Conservation (phyloP, 2,797 vertebrate species). For the Centropyge bicolor region DNA sequence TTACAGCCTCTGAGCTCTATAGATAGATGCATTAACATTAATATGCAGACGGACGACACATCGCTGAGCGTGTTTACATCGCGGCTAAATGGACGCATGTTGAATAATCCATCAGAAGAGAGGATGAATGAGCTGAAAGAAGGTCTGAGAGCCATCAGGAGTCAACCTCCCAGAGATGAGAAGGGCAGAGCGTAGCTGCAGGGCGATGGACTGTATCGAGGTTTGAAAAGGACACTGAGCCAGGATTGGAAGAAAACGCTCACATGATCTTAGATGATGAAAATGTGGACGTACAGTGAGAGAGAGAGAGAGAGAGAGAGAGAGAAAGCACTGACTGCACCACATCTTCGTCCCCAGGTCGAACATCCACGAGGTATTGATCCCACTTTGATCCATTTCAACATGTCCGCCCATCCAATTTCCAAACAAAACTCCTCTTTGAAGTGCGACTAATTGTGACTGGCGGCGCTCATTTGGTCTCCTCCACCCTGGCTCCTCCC, state of each 20-base stretch:
- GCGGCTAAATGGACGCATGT: conserved; percentile 33
- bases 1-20: neutral
- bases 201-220: too few relatives aligned
- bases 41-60: conserved; percentile 20
- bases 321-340: too few relatives aligned
- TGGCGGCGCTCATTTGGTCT: conserved; percentile 58
- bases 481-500: neutral
- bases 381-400: conserved; percentile 70
- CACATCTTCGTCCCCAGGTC: neutral
- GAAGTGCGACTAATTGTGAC: conserved; percentile 74
- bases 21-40: conserved; percentile 47
- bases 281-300: too few relatives aligned
- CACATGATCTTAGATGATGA: too few relatives aligned
- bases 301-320: too few relatives aligned
- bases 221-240: too few relatives aligned
- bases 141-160: neutral
- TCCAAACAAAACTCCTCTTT: conserved; percentile 66
- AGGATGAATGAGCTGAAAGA: neutral
- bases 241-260: too few relatives aligned
- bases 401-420: conserved; percentile 65
- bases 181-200: too few relatives aligned
- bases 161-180: too few relatives aligned
- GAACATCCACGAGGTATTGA: conserved; percentile 61
- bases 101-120: conserved; percentile 49
- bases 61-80: conserved; percentile 21